A percentile compares a stretch with the other conserved stretches of the same genome.
Conservation (phyloP, 2,888 invertebrate genomes). For the Drosophila mercatorum region DNA sequence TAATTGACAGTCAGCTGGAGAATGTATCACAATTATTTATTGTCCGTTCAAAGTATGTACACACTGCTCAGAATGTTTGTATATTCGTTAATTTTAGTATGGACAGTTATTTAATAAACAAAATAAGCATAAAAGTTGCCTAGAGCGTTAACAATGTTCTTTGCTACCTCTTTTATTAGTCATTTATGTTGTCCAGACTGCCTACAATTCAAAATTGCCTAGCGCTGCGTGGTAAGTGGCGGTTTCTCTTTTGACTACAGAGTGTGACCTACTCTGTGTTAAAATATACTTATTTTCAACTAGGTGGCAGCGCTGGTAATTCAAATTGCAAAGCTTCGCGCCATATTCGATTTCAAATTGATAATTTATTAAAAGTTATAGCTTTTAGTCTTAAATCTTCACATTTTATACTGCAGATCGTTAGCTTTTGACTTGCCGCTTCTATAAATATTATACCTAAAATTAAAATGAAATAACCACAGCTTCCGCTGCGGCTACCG, state of each 20-base stretch:
- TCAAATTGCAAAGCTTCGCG: neutral
- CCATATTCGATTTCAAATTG: neutral
- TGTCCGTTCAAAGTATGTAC: conserved; percentile 10
- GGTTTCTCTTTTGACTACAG: neutral
- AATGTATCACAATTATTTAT: neutral
- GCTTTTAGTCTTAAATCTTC: neutral
- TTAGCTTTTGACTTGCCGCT: conserved; percentile 6
- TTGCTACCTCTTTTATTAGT: neutral
- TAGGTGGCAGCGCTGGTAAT: conserved; percentile 19
- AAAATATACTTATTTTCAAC: no score
- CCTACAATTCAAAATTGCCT: neutral
- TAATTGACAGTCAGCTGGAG: neutral
- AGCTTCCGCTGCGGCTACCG: conserved; percentile 49
- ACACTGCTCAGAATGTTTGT: neutral
- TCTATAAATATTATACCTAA: conserved; percentile 23
- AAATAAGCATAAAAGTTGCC: neutral
- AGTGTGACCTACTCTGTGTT: conserved; percentile 25
- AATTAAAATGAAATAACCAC: conserved; percentile 42
- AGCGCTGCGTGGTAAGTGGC: neutral
- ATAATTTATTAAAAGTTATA: neutral
- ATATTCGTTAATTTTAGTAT: neutral
- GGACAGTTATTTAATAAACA: neutral
- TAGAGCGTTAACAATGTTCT: neutral
- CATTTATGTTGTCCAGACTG: no score
- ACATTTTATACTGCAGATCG: neutral